These are phyloP conservation scores for Didymodactylos carnosus DNA, from an alignment of 2,888 invertebrate species.

Conservation along the genomic window DNA sequence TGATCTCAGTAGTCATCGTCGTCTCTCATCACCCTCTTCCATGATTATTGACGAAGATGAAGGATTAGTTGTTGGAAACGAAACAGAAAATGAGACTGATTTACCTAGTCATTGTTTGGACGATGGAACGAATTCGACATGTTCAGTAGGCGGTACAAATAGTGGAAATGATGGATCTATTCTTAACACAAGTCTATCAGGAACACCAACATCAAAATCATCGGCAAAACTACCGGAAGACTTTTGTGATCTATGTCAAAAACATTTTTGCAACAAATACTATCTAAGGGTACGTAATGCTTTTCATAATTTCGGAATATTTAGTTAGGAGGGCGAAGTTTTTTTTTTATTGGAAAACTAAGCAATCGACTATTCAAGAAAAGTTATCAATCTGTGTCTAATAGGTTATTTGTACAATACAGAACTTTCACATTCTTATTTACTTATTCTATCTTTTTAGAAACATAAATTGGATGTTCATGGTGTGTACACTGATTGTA, in stretches of 20 bases:
- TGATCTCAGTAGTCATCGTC: too few relatives aligned
- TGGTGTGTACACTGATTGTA: not conserved
- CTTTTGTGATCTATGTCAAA: constrained; percentile 14
- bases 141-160: too few relatives aligned
- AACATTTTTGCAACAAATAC: constrained; percentile 14
- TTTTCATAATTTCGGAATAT: not conserved
- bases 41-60: not conserved
- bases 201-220: not conserved
- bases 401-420: too few relatives aligned
- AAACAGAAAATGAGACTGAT: too few relatives aligned
- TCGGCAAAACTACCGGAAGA: not conserved
- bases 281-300: not conserved
- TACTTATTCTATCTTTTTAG: not conserved
- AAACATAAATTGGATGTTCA: not conserved
- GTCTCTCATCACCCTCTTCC: not conserved
- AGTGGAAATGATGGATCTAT: too few relatives aligned
- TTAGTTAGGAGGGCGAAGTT: too few relatives aligned
- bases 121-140: too few relatives aligned
- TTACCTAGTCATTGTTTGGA: too few relatives aligned
- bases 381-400: too few relatives aligned
- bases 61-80: not conserved
- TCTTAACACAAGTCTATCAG: not conserved
- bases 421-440: too few relatives aligned
- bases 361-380: too few relatives aligned
- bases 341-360: too few relatives aligned